Evolutionary conservation across 1,140 invertebrate genomes (phyloP), one percentile per base, ranked within the genome.

Genomic region (Cylas formicarius): DNA sequence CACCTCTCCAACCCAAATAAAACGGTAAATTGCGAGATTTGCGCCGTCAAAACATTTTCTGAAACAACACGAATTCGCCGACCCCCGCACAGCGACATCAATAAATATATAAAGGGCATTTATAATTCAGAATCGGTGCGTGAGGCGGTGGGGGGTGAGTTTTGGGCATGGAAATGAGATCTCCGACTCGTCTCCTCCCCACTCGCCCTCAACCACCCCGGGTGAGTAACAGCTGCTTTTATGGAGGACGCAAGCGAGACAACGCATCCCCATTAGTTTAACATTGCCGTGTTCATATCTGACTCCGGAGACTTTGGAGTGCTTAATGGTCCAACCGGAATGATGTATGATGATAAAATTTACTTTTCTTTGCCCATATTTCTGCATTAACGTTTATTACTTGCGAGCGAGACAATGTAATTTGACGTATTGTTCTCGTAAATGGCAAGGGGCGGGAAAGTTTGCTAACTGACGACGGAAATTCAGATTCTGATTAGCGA

Each of bases 261-360:
- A 61, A 53, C 55, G 57, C 55, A 58, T 57, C 54, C 49, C 56
- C 56, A 60, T 58, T 58, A 56, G 49, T 58, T 56, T 53, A 52
- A 42, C 58, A 58, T 58, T 50, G 56, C 58, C 44, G 39, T 31
- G 44, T 54, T 54, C 50, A 47, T 48, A 51, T 50, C 36, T 39
- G 44, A 46, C 54, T 56, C 56, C 14, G 38, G 56, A 61, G 58
- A 57, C 47, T 50, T 48, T 36, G 38, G 41, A 36, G 28, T 52
- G 48, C 44, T 49, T 53, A 55, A 58, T 55, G 52, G 48, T 47
- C 34, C 20, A 26, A 20, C 13, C 18, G 50, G 46, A 57, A 60
- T 61, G 58, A 58, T 57, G 50, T 55, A 57, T 48, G 52, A 47
- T 46, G 47, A 44, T 36, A 27, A 32, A 47, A 48, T 48, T 42